Evolutionary conservation across 1,140 invertebrate species (phyloP), one percentile per base, ranked within the genome.

Genomic region (honey bee (Apis mellifera)): DNA sequence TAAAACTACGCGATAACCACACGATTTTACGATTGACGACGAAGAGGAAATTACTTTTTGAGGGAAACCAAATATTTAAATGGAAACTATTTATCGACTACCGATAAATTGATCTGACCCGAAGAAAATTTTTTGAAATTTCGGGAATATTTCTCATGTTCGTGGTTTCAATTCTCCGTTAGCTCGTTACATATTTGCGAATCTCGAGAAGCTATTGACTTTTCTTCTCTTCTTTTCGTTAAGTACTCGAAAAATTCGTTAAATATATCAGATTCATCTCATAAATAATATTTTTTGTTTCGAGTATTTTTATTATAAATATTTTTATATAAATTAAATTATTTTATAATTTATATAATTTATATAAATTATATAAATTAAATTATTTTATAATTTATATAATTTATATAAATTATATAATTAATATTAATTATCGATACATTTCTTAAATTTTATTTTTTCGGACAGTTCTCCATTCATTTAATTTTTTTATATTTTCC

Each of bases 201-300:
- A 88, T 82, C 86, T 60, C 76, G 76, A 82, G 5, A 91, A 91
- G 89, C 85, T 89, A 89, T 90, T 89, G 21, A 23, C 55, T 54
- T n/a, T n/a, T n/a, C n/a, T n/a, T n/a, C 26, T 52, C 19, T 15
- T n/a, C 57, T 26, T 86, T 86, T 86, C 80, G 64, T 86, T 86
- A 87, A 90, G 77, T 89, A 89, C 71, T 86, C 66, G 77, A 55
- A 78, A 74, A 78, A 71, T 72, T 66, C 57, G 50, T 32, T 76
- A 76, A 83, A 83, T 69, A 48, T 42, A n/a, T 60, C 11, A 60
- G n/a, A 19, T 42, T 32, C 62, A 23, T 64, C 15, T 15, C 62
- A 32, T 23, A 32, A 64, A 15, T 32, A 19, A 64, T 64, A 17
- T 64, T 32, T 57, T 21, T 19, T 57, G 19, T 57, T 57, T 21